Base-by-base conservation (phyloP, 1,140 invertebrate species). In the Ceratina australensis region DNA sequence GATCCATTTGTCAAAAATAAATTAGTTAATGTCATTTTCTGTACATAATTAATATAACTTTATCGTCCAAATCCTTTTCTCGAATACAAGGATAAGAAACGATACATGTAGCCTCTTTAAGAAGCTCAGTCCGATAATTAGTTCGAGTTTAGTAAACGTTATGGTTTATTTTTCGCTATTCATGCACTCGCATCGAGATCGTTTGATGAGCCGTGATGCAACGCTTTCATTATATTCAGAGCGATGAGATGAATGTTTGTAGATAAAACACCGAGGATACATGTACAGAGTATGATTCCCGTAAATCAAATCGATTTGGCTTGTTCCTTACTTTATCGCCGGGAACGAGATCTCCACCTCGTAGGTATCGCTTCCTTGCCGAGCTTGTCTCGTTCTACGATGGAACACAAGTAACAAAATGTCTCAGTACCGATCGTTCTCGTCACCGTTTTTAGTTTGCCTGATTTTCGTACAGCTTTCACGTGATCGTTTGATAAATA, bases 331-430 rank as follows among this genome's bases (percentile, higher is more conserved):
- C 97, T 97, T 97, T 93, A 97, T 95, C 85, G 97, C 95, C 87
- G 96, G 97, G 94, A 98, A 98, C 87, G 96, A 95, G 89, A 98
- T 96, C 93, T 97, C 96, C 89, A 98, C 94, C 93, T 94, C 95
- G 93, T 98, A 98, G 83, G 96, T 97, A 93, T 97, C 96, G 88
- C 94, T 94, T 87, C 91, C 91, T 90, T 92, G 92, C 81, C 91
- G 91, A 67, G 90, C 91, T 86, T 93, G 91, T 90, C 92, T 93
- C 84, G 90, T 92, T 90, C 91, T 92, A 89, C 86, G 89, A 83
- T 85, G 85, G 82, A 91, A 89, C 86, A 90, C 83, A 89, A 88
- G 79, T 82, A 84, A 88, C 64, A 83, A 82, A 18, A 85, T 87
- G 72, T 42, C 85, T 88, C 81, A 88, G 81, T 89, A 84, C 73